phyloP scores from a whole-genome alignment of 2,888 invertebrate species.

The Linyphia triangularis region DNA sequence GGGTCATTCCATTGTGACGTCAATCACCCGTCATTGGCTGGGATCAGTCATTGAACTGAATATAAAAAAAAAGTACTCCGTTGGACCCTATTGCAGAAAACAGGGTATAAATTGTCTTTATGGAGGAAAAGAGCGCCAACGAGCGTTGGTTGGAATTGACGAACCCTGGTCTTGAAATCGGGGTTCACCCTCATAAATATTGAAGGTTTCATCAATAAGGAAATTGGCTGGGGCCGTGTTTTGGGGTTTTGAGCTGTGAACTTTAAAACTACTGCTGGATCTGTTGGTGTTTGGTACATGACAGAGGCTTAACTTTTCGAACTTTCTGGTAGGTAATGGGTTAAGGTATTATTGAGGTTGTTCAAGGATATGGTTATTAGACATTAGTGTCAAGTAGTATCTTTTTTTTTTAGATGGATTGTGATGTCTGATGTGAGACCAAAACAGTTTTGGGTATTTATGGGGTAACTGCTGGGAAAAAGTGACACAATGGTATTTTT shows the following conservation, averaged over 20 bases:
- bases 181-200: background rate
- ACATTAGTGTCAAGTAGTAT: no score
- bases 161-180: background rate
- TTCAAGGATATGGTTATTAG: no score
- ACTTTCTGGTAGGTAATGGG: no score
- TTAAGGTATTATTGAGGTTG: no score
- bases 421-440: no score
- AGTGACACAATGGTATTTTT: no score
- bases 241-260: background rate
- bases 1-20: constrained; percentile 68
- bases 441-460: no score
- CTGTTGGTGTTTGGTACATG: no score
- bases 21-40: constrained; percentile 62
- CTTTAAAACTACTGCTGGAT: background rate
- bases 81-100: constrained; percentile 27
- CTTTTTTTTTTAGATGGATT: no score
- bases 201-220: constrained; percentile 5
- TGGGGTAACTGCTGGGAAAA: no score
- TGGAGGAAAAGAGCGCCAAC: constrained; percentile 51
- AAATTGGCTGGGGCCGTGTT: background rate
- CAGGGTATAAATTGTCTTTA: constrained; percentile 43
- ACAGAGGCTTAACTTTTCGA: no score
- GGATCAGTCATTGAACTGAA: constrained; percentile 67
- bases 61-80: constrained; percentile 20
- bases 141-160: background rate